Percentiles rank a stretch among this genome's conserved stretches.
Conservation (phyloP, 2,888 invertebrate species). For the Sipha maydis region DNA sequence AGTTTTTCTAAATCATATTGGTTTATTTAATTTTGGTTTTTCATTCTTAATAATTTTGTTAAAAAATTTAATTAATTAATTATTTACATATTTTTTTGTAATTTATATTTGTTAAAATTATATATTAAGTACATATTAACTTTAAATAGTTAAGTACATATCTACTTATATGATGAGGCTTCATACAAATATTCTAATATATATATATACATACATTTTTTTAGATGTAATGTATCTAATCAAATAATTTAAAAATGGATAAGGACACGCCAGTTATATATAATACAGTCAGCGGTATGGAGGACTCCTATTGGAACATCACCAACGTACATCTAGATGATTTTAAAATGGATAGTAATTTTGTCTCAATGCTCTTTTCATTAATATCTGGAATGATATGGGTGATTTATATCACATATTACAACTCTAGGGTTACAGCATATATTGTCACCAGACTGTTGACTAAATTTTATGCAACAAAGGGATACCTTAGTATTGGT, state of each 20-base stretch:
- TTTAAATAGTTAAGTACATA: too few species aligned
- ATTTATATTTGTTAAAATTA: too few species aligned
- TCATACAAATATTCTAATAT: too few species aligned
- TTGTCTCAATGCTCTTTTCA: slow-evolving; percentile 81
- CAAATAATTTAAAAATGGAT: slow-evolving; percentile 45
- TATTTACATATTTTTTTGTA: too few species aligned
- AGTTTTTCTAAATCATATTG: too few species aligned
- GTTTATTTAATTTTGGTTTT: neutral
- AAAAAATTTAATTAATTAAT: too few species aligned
- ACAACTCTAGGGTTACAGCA: slow-evolving; percentile 92
- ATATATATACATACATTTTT: neutral
- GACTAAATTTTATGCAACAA: slow-evolving; percentile 85
- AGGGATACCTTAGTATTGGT: slow-evolving; percentile 91
- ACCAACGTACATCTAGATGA: slow-evolving; percentile 10
- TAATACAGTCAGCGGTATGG: slow-evolving; percentile 26
- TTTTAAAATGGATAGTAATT: slow-evolving; percentile 77
- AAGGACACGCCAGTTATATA: slow-evolving; percentile 20
- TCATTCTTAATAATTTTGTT: neutral
- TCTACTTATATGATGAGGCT: too few species aligned
- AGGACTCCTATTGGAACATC: slow-evolving; percentile 15
- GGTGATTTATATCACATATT: slow-evolving; percentile 94
- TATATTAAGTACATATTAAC: too few species aligned
- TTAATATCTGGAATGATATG: slow-evolving; percentile 85
- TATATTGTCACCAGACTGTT: slow-evolving; percentile 88
- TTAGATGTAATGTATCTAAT: slow-evolving; percentile 36